Evolutionary conservation across 2,797 vertebrate species (phyloP), one percentile per base, ranked within the genome.

Genomic region (Pipistrellus pygmaeus): DNA sequence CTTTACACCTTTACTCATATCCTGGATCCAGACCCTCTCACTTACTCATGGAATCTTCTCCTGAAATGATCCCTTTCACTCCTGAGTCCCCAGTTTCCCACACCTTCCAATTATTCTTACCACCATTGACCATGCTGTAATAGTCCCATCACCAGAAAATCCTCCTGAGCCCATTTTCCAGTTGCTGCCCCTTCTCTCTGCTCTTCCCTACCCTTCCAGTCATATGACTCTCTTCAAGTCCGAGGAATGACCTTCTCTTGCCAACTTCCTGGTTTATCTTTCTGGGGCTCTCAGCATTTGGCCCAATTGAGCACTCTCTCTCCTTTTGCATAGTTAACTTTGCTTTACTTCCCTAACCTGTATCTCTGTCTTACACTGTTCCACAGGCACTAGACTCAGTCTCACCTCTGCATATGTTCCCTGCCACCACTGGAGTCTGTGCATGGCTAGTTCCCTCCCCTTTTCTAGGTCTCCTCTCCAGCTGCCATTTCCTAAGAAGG

Each of bases 331-430:
- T 14, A 25, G 32, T 57, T 6, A 2, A 2, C 27, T 85, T 41
- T 18, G 23, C 21, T 23, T 55, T 32, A 6, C 21, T 30, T 48
- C 51, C 30, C 73, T 30, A 15, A 32, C 25, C 5, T 9, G 51
- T 9, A 13, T n/a, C 30, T 4, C 21, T 73, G 10, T 12, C 18
- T n/a, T 48, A 20, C 15, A 1, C 20, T 1, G 2, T 44, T 13
- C 8, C 35, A 5, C 27, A n/a, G 1, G 0, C 17, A n/a, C 6
- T 2, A 1, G 3, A 12, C 21, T 35, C 10, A 18, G 2, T 21
- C 12, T 41, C 6, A 1, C 53, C 66, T 64, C 44, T 76, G 23
- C 0, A 0, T 0, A 1, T n/a, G 55, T 53, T 48, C 6, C 9
- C 48, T 21, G 1, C 8, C 23, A 10, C 35, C 35, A 6, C 17